These are phyloP conservation scores for Saccostrea echinata DNA, from an alignment of 1,140 invertebrate genomes.

Conservation along the genomic window DNA sequence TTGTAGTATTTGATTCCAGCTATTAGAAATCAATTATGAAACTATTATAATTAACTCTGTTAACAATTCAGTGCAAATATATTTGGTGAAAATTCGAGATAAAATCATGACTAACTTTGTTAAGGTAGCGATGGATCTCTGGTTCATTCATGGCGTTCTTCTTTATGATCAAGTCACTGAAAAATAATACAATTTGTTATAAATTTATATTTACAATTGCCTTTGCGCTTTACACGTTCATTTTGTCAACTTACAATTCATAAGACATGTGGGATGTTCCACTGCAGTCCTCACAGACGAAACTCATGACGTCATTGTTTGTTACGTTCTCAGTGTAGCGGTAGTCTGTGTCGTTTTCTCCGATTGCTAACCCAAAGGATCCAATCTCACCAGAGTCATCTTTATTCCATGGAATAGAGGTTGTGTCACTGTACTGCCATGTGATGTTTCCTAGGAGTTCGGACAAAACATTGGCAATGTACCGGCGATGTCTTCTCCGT, in stretches of 20 bases:
- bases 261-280: conserved; percentile 51
- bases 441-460: conserved; percentile 53
- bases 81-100: neutral
- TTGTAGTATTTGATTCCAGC: conserved; percentile 44
- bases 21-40: conserved; percentile 5
- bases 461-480: conserved; percentile 48
- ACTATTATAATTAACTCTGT: neutral
- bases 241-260: conserved; percentile 50
- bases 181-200: neutral
- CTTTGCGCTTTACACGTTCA: neutral
- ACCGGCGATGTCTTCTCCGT: conserved; percentile 43
- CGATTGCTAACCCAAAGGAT: neutral
- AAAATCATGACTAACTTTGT: conserved; percentile 41
- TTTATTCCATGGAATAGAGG: conserved; percentile 50
- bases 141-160: conserved; percentile 53
- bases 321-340: neutral
- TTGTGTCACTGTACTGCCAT: conserved; percentile 54
- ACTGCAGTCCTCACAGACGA: conserved; percentile 48
- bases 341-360: conserved; percentile 25
- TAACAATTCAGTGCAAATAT: neutral
- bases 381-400: neutral
- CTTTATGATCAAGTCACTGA: conserved; percentile 56
- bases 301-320: conserved; percentile 27
- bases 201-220: neutral
- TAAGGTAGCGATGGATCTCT: conserved; percentile 48